Evolutionary conservation across 2,113 vertebrate species (phyloP), one percentile per base, ranked within the genome.

Genomic region (Upupa epops): DNA sequence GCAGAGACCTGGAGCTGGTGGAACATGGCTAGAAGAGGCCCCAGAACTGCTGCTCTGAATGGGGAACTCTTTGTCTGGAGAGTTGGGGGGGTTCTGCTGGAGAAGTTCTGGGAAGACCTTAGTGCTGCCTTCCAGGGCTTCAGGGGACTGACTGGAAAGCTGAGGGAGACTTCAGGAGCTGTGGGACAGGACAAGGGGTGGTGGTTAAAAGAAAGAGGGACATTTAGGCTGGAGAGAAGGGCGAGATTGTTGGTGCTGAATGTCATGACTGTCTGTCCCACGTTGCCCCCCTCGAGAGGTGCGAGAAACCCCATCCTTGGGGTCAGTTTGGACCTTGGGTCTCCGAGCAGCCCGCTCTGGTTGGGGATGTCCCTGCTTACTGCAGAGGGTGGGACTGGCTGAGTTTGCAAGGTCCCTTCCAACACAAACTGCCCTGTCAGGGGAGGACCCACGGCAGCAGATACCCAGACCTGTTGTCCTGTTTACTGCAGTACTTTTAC

Each of bases 391-490:
- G 22, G 56, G 32, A 34, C n/a, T 15, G 22, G 21, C 8, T 34
- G 56, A 34, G 7, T 22, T 34, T 59, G n/a, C 5, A 24, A 59
- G 56, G 56, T 59, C 56, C 56, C 20, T 59, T 59, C 55, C n/a
- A 8, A 34, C 56, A 20, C 56, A 59, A 59, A 22, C n/a, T 13
- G 6, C 13, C 21, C 55, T 32, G 11, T 7, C 15, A 31, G 69
- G 52, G 40, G 63, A 65, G 56, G 51, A 25, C 22, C n/a, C 15
- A 9, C 36, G 78, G 51, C 49, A 40, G 78, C 58, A 31, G 34
- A 2, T 16, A 7, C 34, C 45, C 65, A 5, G 25, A 2, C 1
- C 9, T 19, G 54, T 3, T 19, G 46, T 14, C 28, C 6, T 11
- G 5, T 36, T 75, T 19, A 2, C 42, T 21, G 5, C 20, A 24